Base-by-base conservation (phyloP, 2,797 vertebrate genomes). In the Microctenopoma steveboyesi region DNA sequence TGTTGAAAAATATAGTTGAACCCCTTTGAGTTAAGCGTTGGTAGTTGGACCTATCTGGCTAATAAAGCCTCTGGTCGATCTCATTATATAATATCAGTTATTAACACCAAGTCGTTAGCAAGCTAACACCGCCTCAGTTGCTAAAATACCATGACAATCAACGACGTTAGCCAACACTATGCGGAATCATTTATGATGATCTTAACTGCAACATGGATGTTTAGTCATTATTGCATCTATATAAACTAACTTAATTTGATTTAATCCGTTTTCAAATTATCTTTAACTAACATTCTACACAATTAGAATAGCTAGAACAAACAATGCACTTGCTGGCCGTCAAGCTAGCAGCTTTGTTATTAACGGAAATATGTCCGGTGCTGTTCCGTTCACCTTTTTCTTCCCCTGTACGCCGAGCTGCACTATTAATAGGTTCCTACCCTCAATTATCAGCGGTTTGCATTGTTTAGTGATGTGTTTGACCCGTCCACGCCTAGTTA, bases 271-370 rank as follows among this genome's bases (percentile, higher is more conserved):
- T 59, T 0, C 8, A 43, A 33, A 15, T 0, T 3, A 37, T 10
- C 14, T 4, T 0, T 2, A 47, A 2, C 16, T 37, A 5, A 5
- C n/a, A 3, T 48, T 42, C 27, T 2, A 68, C 3, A 48, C 39
- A 59, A 45, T 69, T 55, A 1, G 0, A 0, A 15, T 18, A 12
- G 39, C 8, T 12, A 49, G 4, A 25, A 46, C 1, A 69, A 65
- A 87, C 60, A 84, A 86, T 79, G 42, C 80, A 60, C 6, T 57
- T 47, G 12, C 11, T 35, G 52, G 51, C 28, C 28, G 40, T 3
- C 3, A 64, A 63, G 69, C 79, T 79, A 84, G 76, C 78, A 47
- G 72, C 56, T 83, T 90, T 91, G 87, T 91, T 92, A 72, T 91
- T 91, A 59, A 84, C 81, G 84, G 86, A 89, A 81, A 68, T 74